Evolutionary conservation across 2,797 vertebrate genomes (phyloP).

Genomic region (Sarcophilus harrisii): DNA sequence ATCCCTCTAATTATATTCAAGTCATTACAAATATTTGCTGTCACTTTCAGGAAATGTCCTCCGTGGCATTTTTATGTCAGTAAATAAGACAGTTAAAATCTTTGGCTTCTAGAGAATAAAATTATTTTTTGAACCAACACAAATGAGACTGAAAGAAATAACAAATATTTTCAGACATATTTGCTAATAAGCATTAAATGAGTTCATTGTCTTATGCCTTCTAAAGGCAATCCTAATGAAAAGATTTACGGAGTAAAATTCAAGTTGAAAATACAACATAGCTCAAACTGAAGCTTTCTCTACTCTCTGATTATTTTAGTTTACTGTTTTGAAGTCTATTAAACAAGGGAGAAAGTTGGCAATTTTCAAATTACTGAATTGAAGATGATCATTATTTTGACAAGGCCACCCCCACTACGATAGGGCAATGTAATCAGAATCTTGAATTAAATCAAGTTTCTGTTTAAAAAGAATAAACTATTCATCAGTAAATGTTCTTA

Average conservation of each 20-base stretch:
- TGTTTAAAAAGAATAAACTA: slow-evolving; percentile 62
- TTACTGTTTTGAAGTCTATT: slow-evolving; percentile 46
- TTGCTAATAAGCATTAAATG: neutral
- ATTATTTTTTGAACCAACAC: slow-evolving; percentile 44
- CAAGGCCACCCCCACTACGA: neutral
- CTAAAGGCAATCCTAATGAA: neutral
- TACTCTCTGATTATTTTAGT: slow-evolving; percentile 44
- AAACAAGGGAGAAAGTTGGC: slow-evolving; percentile 45
- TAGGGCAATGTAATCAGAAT: slow-evolving; percentile 44
- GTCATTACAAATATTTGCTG: neutral
- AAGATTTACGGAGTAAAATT: slow-evolving; percentile 54
- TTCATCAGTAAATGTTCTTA: slow-evolving; percentile 50
- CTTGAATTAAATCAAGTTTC: slow-evolving; percentile 52
- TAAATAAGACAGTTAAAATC: neutral
- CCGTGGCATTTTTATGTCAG: neutral
- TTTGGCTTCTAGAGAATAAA: slow-evolving; percentile 20
- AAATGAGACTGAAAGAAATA: slow-evolving; percentile 10
- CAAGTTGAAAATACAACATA: slow-evolving; percentile 45
- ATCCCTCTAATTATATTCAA: neutral
- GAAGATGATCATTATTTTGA: slow-evolving; percentile 37
- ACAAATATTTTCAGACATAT: slow-evolving; percentile 1
- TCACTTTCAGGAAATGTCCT: neutral
- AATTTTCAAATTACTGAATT: slow-evolving; percentile 46
- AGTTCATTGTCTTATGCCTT: neutral
- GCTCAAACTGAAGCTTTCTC: slow-evolving; percentile 41